A percentile compares a stretch with the other conserved stretches of the same genome.
phyloP scores from a whole-genome alignment of 1,140 invertebrate species.

The Brachionus sp. region DNA sequence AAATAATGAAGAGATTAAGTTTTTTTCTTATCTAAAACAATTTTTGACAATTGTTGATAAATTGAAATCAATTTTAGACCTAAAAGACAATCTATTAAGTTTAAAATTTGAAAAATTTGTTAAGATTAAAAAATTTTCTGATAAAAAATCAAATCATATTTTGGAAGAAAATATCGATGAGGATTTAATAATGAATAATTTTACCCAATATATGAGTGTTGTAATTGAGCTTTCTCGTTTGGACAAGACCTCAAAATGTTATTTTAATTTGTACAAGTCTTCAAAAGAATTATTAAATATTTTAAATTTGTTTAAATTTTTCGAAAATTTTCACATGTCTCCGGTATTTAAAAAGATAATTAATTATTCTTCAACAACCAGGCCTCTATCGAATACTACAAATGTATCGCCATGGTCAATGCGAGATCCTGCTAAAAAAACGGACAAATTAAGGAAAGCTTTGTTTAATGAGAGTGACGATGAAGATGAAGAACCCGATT shows the following conservation, averaged over 20 bases:
- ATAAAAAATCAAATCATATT: neutral
- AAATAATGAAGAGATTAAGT: neutral
- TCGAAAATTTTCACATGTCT: slow-evolving; percentile 42
- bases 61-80: slow-evolving; percentile 7
- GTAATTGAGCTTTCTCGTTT: slow-evolving; percentile 34
- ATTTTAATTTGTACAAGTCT: slow-evolving; percentile 44
- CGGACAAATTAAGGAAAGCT: neutral
- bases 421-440: neutral
- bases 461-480: slow-evolving; percentile 41
- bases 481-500: neutral
- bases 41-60: neutral
- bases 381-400: neutral
- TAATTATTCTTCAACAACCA: neutral
- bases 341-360: neutral
- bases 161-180: neutral
- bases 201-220: slow-evolving; percentile 27
- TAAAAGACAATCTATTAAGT: slow-evolving; percentile 22
- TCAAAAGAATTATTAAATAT: neutral
- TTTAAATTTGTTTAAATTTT: neutral
- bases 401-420: neutral
- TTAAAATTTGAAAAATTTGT: slow-evolving; percentile 10
- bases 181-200: neutral
- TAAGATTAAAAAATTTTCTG: neutral
- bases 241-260: slow-evolving; percentile 39
- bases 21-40: neutral